A percentile compares a stretch with the other conserved stretches of the same genome.
Evolutionary conservation across 2,113 vertebrate species (phyloP).

Genomic region (Kryptolebias marmoratus): DNA sequence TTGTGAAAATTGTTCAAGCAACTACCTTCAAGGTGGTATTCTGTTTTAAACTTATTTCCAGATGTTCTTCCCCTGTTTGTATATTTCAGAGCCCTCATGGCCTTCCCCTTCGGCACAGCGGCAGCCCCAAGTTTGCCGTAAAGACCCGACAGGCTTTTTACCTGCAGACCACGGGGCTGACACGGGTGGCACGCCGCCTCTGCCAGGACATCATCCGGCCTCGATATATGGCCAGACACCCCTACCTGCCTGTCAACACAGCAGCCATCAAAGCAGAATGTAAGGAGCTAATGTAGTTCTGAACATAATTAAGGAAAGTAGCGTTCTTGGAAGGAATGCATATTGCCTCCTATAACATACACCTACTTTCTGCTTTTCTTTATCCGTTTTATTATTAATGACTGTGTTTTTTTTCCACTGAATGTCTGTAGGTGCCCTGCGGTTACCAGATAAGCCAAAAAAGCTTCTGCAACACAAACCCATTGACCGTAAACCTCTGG

Average conservation of each 20-base stretch:
- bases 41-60: too few relatives aligned
- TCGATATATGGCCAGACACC: constrained; percentile 88
- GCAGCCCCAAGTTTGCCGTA: constrained; percentile 96
- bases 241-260: constrained; percentile 93
- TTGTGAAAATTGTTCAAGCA: too few relatives aligned
- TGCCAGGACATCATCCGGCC: constrained; percentile 93
- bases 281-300: constrained; percentile 67
- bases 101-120: constrained; percentile 87
- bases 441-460: constrained; percentile 89
- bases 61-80: background rate
- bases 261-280: constrained; percentile 97
- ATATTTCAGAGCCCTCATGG: constrained; percentile 89
- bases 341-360: too few relatives aligned
- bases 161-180: constrained; percentile 91
- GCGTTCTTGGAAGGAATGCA: too few relatives aligned
- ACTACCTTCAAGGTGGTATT: too few relatives aligned
- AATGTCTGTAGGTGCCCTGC: constrained; percentile 84
- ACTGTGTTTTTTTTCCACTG: constrained; percentile 4
- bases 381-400: background rate
- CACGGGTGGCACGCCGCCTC: constrained; percentile 88
- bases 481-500: constrained; percentile 90
- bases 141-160: constrained; percentile 97
- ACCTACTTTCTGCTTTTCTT: background rate
- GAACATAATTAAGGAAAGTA: too few relatives aligned
- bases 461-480: constrained; percentile 87